Percentiles rank a stretch among this genome's conserved stretches.
These are phyloP conservation scores for Dolichallabes microphthalmus DNA, from an alignment of 2,113 vertebrate species.

Conservation along the genomic window DNA sequence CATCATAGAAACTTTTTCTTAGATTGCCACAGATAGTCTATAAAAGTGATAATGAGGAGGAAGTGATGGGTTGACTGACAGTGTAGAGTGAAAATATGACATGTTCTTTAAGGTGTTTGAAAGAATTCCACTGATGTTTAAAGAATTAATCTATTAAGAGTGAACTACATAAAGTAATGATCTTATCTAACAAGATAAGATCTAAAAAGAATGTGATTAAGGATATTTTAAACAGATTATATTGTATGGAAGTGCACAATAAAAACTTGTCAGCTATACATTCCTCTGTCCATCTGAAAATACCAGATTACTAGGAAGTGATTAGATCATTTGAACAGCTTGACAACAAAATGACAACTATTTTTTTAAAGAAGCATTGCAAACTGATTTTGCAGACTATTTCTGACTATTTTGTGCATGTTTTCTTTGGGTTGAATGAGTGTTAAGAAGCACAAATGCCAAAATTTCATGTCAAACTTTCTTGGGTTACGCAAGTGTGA, in stretches of 20 bases:
- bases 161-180: neutral
- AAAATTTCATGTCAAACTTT: no score
- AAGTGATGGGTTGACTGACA: slow-evolving; percentile 19
- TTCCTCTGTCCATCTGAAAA: neutral
- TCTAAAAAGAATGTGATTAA: neutral
- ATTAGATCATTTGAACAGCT: neutral
- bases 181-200: neutral
- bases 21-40: neutral
- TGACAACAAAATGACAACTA: no score
- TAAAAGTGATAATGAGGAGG: slow-evolving; percentile 18
- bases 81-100: slow-evolving; percentile 7
- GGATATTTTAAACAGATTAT: slow-evolving; percentile 19
- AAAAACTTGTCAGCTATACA: neutral
- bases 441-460: no score
- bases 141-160: neutral
- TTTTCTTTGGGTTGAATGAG: no score
- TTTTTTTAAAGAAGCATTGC: no score
- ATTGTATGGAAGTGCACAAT: slow-evolving; percentile 18
- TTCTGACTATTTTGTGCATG: no score
- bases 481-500: no score
- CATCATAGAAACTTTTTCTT: slow-evolving; percentile 8
- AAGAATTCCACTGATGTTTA: neutral
- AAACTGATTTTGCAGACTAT: no score
- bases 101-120: neutral
- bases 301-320: neutral